These are phyloP conservation scores for Pollenia labialis DNA, from an alignment of 2,888 invertebrate species.

Conservation along the genomic window DNA sequence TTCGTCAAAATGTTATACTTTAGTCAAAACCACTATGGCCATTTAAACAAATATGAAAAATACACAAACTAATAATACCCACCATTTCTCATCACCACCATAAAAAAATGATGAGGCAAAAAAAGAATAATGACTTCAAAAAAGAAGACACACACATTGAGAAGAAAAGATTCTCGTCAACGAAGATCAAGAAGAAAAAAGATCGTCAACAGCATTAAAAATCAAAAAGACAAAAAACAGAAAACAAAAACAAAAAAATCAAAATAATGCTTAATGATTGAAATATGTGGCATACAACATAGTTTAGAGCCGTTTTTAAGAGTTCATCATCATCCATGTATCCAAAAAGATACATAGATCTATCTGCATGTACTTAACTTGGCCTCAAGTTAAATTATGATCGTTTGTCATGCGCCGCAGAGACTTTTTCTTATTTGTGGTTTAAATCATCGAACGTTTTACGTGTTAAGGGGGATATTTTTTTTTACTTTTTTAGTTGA, in stretches of 20 bases:
- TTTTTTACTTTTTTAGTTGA: not conserved
- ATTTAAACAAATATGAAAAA: constrained; percentile 12
- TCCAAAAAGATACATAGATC: constrained; percentile 22
- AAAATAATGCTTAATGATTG: constrained; percentile 54
- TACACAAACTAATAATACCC: constrained; percentile 25
- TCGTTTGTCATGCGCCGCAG: constrained; percentile 74
- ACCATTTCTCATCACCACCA: constrained; percentile 37
- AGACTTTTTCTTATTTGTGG: constrained; percentile 59
- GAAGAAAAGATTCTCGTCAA: constrained; percentile 32
- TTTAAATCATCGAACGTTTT: constrained; percentile 42
- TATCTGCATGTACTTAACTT: constrained; percentile 36
- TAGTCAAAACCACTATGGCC: not conserved
- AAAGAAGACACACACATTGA: constrained; percentile 27
- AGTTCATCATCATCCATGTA: not conserved
- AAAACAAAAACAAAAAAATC: constrained; percentile 26
- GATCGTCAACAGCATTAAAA: constrained; percentile 53
- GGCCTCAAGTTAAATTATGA: constrained; percentile 73
- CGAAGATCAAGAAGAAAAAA: constrained; percentile 48
- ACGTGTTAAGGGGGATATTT: constrained; percentile 41
- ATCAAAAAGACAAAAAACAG: not conserved
- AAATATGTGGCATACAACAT: constrained; percentile 60
- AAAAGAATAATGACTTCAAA: constrained; percentile 7
- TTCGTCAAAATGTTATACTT: not conserved
- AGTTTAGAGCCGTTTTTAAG: constrained; percentile 10
- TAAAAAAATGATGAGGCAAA: constrained; percentile 6